phyloP scores from a whole-genome alignment of 1,140 invertebrate genomes.

The Acyrthosiphon pisum region DNA sequence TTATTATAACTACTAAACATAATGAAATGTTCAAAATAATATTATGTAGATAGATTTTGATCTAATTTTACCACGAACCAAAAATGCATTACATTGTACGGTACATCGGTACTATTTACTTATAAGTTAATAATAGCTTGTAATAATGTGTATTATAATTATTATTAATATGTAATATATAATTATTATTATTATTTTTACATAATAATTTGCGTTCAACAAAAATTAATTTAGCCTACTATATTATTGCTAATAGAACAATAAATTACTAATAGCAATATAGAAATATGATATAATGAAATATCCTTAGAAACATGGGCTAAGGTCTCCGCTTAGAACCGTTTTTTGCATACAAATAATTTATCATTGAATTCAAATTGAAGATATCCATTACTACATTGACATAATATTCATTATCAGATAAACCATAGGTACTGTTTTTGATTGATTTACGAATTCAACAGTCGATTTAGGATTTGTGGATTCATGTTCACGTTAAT shows the following conservation, averaged over 20 bases:
- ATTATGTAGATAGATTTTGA: neutral
- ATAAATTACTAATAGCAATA: neutral
- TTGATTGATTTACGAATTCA: neutral
- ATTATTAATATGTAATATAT: too few species aligned
- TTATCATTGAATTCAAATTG: neutral
- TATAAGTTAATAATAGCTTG: neutral
- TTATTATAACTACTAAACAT: neutral
- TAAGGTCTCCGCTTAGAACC: neutral
- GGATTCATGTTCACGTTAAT: neutral
- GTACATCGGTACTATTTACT: neutral
- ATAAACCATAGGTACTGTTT: neutral
- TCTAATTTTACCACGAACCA: neutral
- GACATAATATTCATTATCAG: neutral
- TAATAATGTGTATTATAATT: neutral
- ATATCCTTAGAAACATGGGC: neutral
- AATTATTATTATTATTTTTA: neutral
- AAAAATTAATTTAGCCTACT: neutral
- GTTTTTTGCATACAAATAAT: neutral
- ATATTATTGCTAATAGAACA: neutral
- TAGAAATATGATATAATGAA: neutral
- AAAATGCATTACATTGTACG: neutral
- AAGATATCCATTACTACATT: neutral
- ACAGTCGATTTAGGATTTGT: neutral
- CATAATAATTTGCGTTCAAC: neutral
- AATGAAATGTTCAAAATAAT: neutral